Evolutionary conservation across 2,888 invertebrate genomes (phyloP).

Genomic region (Thymelicus lineola): DNA sequence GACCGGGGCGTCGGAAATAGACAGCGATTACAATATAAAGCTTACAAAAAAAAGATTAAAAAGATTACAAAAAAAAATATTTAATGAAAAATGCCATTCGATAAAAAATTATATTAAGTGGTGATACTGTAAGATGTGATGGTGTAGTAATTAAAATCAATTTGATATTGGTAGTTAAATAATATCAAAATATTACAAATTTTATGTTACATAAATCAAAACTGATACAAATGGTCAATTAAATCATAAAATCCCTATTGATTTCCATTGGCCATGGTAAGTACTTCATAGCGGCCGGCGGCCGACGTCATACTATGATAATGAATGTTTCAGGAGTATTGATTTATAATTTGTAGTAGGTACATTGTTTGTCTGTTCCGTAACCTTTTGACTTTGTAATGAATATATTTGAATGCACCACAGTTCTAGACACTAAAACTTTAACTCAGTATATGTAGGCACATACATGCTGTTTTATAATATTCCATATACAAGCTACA

Average conservation of each 20-base stretch:
- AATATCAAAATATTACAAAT: too few relatives aligned
- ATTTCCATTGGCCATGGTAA: not conserved
- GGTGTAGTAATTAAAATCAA: too few relatives aligned
- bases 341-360: constrained; percentile 14
- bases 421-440: not conserved
- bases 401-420: not conserved
- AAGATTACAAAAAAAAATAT: too few relatives aligned
- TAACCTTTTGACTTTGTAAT: not conserved
- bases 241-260: not conserved
- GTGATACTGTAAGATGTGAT: too few relatives aligned
- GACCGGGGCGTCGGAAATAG: not conserved
- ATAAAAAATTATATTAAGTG: too few relatives aligned
- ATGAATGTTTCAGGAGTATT: constrained; percentile 11
- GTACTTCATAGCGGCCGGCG: too few relatives aligned
- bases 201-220: not conserved
- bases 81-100: too few relatives aligned
- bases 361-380: not conserved
- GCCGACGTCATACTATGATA: not conserved
- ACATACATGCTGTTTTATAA: too few relatives aligned
- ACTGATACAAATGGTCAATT: not conserved
- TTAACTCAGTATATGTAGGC: too few relatives aligned
- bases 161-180: too few relatives aligned
- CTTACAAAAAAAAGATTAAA: too few relatives aligned
- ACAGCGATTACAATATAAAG: not conserved
- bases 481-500: too few relatives aligned